phyloP scores from a whole-genome alignment of 2,797 vertebrate species.

The Rhinella marina region DNA sequence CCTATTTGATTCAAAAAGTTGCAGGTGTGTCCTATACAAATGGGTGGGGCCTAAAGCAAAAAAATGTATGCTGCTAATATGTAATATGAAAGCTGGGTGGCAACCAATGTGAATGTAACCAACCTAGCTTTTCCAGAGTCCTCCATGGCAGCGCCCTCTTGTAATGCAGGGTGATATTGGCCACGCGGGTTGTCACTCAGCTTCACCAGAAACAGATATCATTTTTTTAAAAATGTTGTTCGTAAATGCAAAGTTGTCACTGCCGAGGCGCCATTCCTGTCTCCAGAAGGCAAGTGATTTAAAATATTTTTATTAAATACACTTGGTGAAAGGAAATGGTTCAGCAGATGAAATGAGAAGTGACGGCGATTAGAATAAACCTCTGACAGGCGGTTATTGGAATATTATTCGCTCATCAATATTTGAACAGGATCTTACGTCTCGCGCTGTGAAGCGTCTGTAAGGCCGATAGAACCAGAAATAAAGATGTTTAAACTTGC shows the following conservation, averaged over 20 bases:
- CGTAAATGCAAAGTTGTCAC: not conserved
- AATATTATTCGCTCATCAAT: slow-evolving; percentile 26
- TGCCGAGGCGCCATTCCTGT: not conserved
- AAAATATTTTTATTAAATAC: not conserved
- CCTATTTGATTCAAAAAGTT: no score
- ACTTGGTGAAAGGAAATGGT: not conserved
- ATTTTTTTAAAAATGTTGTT: not conserved
- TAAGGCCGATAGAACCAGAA: not conserved
- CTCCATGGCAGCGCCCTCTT: no score
- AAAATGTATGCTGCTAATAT: no score
- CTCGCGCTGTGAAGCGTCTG: not conserved
- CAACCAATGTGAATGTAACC: not conserved
- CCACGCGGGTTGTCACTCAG: not conserved
- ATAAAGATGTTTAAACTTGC: not conserved
- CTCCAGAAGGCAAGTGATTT: not conserved
- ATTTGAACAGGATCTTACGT: not conserved
- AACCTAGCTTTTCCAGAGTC: not conserved
- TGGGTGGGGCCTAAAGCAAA: no score
- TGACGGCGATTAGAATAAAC: slow-evolving; percentile 5
- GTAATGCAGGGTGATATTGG: not conserved
- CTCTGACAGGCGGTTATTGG: not conserved
- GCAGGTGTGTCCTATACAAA: no score
- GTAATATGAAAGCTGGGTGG: no score
- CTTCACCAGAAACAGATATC: not conserved
- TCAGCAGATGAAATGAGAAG: not conserved